These are phyloP conservation scores for Torymus aiolomorphi DNA, from an alignment of 2,888 invertebrate species.

Conservation along the genomic window DNA sequence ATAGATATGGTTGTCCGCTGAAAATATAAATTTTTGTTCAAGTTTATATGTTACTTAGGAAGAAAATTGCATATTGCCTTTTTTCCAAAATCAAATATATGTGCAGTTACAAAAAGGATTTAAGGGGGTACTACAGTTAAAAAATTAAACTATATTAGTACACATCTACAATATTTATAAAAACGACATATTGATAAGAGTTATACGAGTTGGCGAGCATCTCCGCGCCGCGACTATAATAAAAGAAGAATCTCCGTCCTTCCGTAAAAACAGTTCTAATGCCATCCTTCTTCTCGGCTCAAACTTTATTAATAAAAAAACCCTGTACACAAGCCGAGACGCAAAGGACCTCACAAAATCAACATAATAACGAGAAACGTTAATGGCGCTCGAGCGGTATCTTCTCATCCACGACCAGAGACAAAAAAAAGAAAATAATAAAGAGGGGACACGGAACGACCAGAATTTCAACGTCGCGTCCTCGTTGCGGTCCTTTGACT, in stretches of 20 bases:
- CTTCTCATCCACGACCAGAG: background rate
- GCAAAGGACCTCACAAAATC: conserved; percentile 11
- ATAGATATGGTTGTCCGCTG: too few species aligned
- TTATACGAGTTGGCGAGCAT: conserved; percentile 29
- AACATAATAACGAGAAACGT: conserved; percentile 48
- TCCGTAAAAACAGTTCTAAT: background rate
- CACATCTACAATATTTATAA: conserved; percentile 7
- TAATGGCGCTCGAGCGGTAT: conserved; percentile 14
- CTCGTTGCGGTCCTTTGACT: conserved; percentile 45
- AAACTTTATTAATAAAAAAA: conserved; percentile 28
- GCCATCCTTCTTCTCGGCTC: background rate
- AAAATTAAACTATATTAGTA: too few species aligned
- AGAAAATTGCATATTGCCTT: too few species aligned
- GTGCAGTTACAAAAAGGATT: too few species aligned
- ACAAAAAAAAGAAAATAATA: background rate
- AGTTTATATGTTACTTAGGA: too few species aligned
- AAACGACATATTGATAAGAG: too few species aligned
- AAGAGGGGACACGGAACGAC: background rate
- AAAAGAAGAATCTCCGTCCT: background rate
- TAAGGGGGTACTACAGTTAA: too few species aligned
- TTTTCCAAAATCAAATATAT: too few species aligned
- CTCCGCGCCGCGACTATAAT: background rate
- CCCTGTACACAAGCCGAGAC: background rate
- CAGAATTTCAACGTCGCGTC: background rate
- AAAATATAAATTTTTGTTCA: too few species aligned